Base-by-base conservation (phyloP, 1,140 invertebrate species). In the Macrosteles quadrilineatus region DNA sequence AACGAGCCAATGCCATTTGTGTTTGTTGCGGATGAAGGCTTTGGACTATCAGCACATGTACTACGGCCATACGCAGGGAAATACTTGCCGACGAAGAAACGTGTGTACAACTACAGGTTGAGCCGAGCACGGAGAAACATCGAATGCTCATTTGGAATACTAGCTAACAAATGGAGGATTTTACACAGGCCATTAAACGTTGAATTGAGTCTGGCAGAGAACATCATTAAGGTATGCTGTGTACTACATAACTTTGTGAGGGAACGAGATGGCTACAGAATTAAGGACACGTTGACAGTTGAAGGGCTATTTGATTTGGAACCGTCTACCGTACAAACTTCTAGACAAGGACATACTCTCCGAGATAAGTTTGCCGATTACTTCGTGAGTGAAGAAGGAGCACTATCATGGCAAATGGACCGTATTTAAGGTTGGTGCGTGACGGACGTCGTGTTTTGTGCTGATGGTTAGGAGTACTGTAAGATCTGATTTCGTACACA, bases 81-180 rank as follows among this genome's bases (percentile, higher is more conserved):
- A 50, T 32, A 70, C 65, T 62, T 74, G 21, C 67, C 62, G 29
- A 25, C 67, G 12, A 67, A 76, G 32, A 74, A 81, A 69, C 68
- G 75, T 25, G 73, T 79, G 12, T 82, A 78, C 73, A 81, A 83
- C 63, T 83, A 81, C 71, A 50, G 75, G 36, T 70, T 76, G 17
- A 72, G 69, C 21, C 64, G 76, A 55, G 76, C 73, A 14, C 47
- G 77, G 67, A 40, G 77, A 27, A 72, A 68, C 59, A 69, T 78
- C 9, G 76, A 77, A 69, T 77, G 76, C 62, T 66, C 76, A 12
- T 78, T 78, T 68, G 75, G 75, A 11, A 81, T 82, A 68, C 29
- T 75, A 0, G 36, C 68, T 11, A 72, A 70, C 50, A 74, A 74
- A 59, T 75, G 73, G 73, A 36, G 75, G 29, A 76, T 77, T 67